Evolutionary conservation across 1,140 invertebrate genomes (phyloP).

Genomic region (Panagrolaimus sp.): DNA sequence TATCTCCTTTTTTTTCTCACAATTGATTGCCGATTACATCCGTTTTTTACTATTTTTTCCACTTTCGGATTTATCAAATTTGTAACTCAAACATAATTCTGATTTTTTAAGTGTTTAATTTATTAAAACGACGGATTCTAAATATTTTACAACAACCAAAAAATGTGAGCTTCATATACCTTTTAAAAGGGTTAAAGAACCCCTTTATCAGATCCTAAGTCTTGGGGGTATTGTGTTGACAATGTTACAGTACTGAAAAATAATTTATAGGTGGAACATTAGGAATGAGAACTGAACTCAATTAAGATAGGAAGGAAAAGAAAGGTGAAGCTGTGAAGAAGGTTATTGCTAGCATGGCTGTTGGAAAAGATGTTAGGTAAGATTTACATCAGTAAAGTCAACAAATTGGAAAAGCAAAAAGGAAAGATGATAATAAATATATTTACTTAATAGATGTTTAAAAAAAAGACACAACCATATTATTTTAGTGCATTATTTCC

Average conservation of each 20-base stretch:
- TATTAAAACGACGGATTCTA: constrained; percentile 87
- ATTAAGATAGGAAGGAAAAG: constrained; percentile 99
- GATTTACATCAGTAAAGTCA: too few species aligned
- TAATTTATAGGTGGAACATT: constrained; percentile 76
- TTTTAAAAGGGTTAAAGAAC: too few species aligned
- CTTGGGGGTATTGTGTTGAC: background rate
- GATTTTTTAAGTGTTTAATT: background rate
- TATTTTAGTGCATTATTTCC: constrained; percentile 80
- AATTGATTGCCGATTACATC: too few species aligned
- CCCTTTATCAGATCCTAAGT: too few species aligned
- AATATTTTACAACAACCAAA: constrained; percentile 99
- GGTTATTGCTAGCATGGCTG: constrained; percentile 99
- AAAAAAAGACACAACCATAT: constrained; percentile 63
- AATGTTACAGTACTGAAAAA: too few species aligned
- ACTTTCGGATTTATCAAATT: too few species aligned
- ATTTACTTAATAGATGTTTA: too few species aligned
- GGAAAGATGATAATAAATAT: too few species aligned
- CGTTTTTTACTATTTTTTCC: too few species aligned
- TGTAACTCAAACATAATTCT: background rate
- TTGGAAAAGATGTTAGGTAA: constrained; percentile 72
- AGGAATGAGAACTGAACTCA: constrained; percentile 95
- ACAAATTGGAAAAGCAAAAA: too few species aligned
- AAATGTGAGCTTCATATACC: constrained; percentile 67
- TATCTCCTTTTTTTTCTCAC: too few species aligned
- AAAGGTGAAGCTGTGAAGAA: constrained; percentile 99